Evolutionary conservation across 92 coral and sea anemone genomes (phyloP).

Genomic region (Palythoa heliodiscus): DNA sequence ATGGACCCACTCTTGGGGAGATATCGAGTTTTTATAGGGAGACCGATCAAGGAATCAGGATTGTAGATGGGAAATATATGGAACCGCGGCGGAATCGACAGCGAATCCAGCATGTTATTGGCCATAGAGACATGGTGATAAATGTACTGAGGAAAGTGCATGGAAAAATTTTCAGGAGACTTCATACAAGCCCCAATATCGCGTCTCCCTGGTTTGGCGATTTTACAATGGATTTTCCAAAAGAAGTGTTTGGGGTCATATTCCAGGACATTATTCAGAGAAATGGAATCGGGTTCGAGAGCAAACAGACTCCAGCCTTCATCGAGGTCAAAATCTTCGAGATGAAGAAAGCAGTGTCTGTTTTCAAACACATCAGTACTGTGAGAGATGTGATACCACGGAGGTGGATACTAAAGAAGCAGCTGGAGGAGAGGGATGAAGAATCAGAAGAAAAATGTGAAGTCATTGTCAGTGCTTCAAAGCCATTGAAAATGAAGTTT

Average conservation of each 20-base stretch:
- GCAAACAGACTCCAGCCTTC: conserved; percentile 36
- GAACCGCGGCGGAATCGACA: conserved; percentile 51
- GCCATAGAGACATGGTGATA: conserved; percentile 52
- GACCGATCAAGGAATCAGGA: conserved; percentile 42
- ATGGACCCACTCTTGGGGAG: conserved; percentile 26
- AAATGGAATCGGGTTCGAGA: conserved; percentile 19
- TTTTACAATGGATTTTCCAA: conserved; percentile 62
- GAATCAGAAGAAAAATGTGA: conserved; percentile 9
- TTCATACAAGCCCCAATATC: conserved; percentile 48
- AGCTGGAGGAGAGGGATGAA: conserved; percentile 28
- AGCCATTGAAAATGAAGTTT: conserved; percentile 26
- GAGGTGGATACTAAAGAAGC: conserved; percentile 45
- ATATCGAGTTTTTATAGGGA: conserved; percentile 51
- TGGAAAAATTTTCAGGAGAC: conserved; percentile 49
- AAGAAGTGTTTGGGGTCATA: conserved; percentile 54
- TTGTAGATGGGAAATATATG: conserved; percentile 55
- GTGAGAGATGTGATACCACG: conserved; percentile 35
- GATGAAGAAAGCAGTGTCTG: conserved; percentile 49
- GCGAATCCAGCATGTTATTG: conserved; percentile 51
- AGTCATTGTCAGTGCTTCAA: conserved; percentile 17
- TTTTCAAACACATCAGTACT: conserved; percentile 56
- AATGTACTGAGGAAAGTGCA: conserved; percentile 58
- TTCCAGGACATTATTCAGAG: conserved; percentile 46
- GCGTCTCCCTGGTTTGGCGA: conserved; percentile 62
- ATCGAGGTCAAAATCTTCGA: conserved; percentile 32